These are phyloP conservation scores for Lagopus muta DNA, from an alignment of 2,113 vertebrate species.

Conservation along the genomic window DNA sequence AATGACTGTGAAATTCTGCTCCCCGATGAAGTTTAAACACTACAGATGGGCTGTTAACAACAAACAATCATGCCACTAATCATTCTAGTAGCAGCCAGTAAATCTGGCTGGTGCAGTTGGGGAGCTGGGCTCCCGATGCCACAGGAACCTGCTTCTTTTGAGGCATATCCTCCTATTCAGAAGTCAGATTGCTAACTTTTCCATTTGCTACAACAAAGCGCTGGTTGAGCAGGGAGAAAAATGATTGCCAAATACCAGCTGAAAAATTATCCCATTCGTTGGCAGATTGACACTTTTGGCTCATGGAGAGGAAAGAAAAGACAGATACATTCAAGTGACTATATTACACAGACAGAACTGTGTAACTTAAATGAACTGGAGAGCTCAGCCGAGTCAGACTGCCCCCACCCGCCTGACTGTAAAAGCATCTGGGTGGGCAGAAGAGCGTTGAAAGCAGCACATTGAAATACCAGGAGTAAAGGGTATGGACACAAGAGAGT, in stretches of 20 bases:
- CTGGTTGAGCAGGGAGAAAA: conserved; percentile 57
- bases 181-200: conserved; percentile 61
- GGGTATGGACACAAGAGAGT: conserved; percentile 6
- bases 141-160: conserved; percentile 59
- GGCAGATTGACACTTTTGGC: conserved; percentile 62
- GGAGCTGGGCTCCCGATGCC: conserved; percentile 31
- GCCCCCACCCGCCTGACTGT: not conserved
- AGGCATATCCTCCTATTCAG: conserved; percentile 53
- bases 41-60: conserved; percentile 69
- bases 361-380: conserved; percentile 65
- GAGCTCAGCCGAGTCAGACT: conserved; percentile 26
- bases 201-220: conserved; percentile 62
- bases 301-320: conserved; percentile 63
- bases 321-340: conserved; percentile 63
- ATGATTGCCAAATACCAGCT: conserved; percentile 61
- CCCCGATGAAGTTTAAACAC: conserved; percentile 62
- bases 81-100: conserved; percentile 60
- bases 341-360: conserved; percentile 59
- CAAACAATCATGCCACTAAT: conserved; percentile 69
- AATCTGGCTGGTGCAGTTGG: conserved; percentile 31
- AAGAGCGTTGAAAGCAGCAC: conserved; percentile 17
- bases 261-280: conserved; percentile 68
- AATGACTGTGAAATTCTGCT: conserved; percentile 63
- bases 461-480: conserved; percentile 32
- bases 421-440: conserved; percentile 49